phyloP scores from a whole-genome alignment of 64 coral and sea anemone genomes.

The Montipora cactus region DNA sequence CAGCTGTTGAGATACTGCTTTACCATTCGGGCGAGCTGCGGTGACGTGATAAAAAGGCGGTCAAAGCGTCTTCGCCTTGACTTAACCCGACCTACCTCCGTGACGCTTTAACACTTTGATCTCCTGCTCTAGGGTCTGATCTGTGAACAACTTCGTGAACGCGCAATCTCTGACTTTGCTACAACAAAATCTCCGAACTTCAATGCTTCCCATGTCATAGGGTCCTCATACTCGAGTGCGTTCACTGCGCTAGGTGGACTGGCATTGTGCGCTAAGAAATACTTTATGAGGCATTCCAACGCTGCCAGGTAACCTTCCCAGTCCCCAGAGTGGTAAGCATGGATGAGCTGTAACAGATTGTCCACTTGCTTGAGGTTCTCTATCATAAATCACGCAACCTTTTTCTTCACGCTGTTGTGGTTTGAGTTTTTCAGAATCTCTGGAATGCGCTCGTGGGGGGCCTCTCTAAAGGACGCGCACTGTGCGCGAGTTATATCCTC shows the following conservation, averaged over 20 bases:
- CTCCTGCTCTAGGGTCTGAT: constrained; percentile 48
- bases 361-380: constrained; percentile 16
- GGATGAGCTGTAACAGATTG: constrained; percentile 26
- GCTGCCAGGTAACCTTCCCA: constrained; percentile 35
- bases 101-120: constrained; percentile 59
- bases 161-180: constrained; percentile 46
- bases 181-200: constrained; percentile 54
- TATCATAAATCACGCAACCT: background rate
- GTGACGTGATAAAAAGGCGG: constrained; percentile 44
- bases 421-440: background rate
- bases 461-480: background rate
- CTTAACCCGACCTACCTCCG: constrained; percentile 43
- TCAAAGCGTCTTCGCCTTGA: constrained; percentile 59
- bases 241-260: constrained; percentile 45
- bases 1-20: background rate
- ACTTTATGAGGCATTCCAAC: constrained; percentile 38
- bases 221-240: background rate
- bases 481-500: background rate
- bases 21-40: constrained; percentile 51
- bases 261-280: constrained; percentile 40
- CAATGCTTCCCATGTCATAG: constrained; percentile 26
- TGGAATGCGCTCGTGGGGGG: background rate
- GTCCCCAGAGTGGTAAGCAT: constrained; percentile 18
- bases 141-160: constrained; percentile 38
- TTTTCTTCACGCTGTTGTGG: background rate